These are phyloP conservation scores for Poeciliopsis turneri DNA, from an alignment of 2,797 vertebrate species.

Conservation along the genomic window DNA sequence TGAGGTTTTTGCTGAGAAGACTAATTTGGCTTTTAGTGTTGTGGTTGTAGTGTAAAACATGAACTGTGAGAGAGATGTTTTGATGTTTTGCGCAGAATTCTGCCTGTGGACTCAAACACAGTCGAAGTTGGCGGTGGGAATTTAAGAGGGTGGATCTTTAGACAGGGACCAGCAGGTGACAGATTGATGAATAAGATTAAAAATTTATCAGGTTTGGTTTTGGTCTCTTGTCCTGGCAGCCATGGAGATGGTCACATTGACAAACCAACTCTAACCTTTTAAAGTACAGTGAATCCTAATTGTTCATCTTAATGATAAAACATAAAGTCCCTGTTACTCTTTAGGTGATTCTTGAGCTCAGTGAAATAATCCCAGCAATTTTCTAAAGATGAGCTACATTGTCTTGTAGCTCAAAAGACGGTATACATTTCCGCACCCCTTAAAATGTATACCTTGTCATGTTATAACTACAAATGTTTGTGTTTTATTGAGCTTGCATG, in stretches of 20 bases:
- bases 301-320: neutral
- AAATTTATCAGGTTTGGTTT: neutral
- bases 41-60: conserved; percentile 23
- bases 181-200: neutral
- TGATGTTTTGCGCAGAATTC: conserved; percentile 7
- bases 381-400: neutral
- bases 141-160: conserved; percentile 15
- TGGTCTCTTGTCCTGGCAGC: neutral
- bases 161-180: neutral
- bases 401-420: neutral
- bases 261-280: neutral
- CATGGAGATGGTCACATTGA: neutral
- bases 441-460: neutral
- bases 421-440: neutral
- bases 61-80: conserved; percentile 28
- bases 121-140: neutral
- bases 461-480: neutral
- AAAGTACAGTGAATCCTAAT: neutral
- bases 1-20: conserved; percentile 26
- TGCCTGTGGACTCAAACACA: neutral
- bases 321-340: neutral
- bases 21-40: conserved; percentile 30
- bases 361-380: neutral
- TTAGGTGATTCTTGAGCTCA: neutral
- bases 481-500: neutral